These are phyloP conservation scores for Agriopis aurantiaria DNA, from an alignment of 2,888 invertebrate species.

Conservation along the genomic window DNA sequence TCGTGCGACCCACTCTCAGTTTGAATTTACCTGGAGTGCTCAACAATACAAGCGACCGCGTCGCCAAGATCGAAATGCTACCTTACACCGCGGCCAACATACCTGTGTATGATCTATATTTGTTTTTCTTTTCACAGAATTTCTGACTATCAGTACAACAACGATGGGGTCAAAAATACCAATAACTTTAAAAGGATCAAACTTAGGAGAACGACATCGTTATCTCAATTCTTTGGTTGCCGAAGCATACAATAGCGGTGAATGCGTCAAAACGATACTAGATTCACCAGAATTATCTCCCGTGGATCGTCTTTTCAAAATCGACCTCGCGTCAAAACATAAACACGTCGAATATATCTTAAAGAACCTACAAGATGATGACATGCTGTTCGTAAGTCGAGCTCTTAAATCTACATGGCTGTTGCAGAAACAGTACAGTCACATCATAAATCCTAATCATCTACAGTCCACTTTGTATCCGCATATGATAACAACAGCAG, in stretches of 20 bases:
- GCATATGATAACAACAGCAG: conserved; percentile 46
- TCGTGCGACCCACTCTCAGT: no score
- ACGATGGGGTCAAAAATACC: conserved; percentile 30
- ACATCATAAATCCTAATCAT: conserved; percentile 44
- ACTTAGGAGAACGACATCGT: conserved; percentile 53
- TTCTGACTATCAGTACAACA: not conserved
- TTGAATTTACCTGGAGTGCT: no score
- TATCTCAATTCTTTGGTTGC: conserved; percentile 44
- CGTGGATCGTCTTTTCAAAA: conserved; percentile 49
- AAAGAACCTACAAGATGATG: conserved; percentile 42
- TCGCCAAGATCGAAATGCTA: no score
- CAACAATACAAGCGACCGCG: no score
- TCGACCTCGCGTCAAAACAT: conserved; percentile 44
- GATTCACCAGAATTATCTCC: conserved; percentile 33
- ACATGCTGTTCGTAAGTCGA: conserved; percentile 48
- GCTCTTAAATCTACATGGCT: conserved; percentile 49
- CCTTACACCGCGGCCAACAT: no score
- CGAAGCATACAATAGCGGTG: conserved; percentile 26
- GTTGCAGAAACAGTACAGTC: conserved; percentile 34
- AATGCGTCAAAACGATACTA: conserved; percentile 29
- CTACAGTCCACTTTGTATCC: conserved; percentile 46
- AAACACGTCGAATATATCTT: conserved; percentile 40
- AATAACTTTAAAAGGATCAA: conserved; percentile 35
- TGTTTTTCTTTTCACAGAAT: conserved; percentile 1
- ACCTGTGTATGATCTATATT: not conserved